Evolutionary conservation across 2,113 vertebrate genomes (phyloP).

Genomic region (Colossoma macropomum): DNA sequence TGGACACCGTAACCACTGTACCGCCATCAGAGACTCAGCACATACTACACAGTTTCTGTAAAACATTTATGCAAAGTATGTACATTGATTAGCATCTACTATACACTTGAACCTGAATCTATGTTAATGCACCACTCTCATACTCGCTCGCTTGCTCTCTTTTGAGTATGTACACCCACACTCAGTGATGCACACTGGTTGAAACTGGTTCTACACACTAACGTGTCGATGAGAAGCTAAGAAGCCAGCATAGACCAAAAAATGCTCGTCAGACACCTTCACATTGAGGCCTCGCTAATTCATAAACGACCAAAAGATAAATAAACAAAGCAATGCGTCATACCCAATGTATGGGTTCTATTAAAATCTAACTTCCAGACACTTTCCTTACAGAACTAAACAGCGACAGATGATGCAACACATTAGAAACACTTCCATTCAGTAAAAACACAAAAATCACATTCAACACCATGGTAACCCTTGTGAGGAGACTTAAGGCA

Average conservation of each 20-base stretch:
- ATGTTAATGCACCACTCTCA: constrained; percentile 22
- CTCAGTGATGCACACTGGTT: not conserved
- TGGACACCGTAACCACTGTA: constrained; percentile 13
- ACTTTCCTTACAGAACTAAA: constrained; percentile 31
- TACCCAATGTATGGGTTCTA: not conserved
- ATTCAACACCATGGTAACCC: constrained; percentile 26
- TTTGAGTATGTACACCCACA: constrained; percentile 4
- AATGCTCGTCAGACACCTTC: not conserved
- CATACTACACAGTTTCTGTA: constrained; percentile 27
- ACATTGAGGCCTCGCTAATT: constrained; percentile 6
- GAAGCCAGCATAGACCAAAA: constrained; percentile 3
- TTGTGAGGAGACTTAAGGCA: constrained; percentile 26
- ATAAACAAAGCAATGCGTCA: not conserved
- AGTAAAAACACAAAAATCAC: constrained; percentile 12
- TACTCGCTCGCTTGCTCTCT: not conserved
- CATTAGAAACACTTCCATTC: constrained; percentile 30
- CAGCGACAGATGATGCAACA: not conserved
- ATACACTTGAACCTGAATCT: constrained; percentile 33
- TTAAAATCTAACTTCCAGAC: not conserved
- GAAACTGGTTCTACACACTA: constrained; percentile 4
- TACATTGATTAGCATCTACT: constrained; percentile 28
- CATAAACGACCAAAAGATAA: not conserved
- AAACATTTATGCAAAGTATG: constrained; percentile 38
- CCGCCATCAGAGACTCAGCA: constrained; percentile 17
- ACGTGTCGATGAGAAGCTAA: constrained; percentile 2